phyloP scores from a whole-genome alignment of 2,113 vertebrate genomes.

The Alligator mississippiensis region DNA sequence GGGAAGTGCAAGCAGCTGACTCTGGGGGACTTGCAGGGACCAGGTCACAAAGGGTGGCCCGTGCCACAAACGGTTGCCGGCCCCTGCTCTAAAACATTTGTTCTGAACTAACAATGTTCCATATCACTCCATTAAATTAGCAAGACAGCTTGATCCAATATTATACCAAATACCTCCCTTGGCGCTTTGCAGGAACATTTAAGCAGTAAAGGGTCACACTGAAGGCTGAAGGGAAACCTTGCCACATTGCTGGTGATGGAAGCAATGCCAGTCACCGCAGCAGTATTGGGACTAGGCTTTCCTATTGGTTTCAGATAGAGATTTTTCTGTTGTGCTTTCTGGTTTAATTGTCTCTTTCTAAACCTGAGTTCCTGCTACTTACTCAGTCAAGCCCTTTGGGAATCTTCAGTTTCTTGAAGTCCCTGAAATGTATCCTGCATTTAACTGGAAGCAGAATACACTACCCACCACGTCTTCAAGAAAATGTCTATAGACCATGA shows the following conservation, averaged over 20 bases:
- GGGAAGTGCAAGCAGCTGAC: too few relatives aligned
- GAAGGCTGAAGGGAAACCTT: neutral
- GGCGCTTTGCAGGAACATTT: neutral
- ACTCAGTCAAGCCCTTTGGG: neutral
- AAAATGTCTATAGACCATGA: rapidly evolving
- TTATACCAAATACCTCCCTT: neutral
- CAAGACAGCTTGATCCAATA: neutral
- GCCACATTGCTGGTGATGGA: neutral
- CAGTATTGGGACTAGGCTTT: neutral
- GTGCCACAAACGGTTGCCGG: too few relatives aligned
- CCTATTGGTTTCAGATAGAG: neutral
- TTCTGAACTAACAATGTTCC: neutral
- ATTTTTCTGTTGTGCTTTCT: neutral
- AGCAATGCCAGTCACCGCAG: neutral
- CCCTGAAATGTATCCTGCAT: neutral
- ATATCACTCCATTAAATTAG: neutral
- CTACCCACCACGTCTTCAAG: rapidly evolving
- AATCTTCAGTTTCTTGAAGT: neutral
- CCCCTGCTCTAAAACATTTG: neutral
- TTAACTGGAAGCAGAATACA: neutral
- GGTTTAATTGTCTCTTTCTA: neutral
- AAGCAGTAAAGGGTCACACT: neutral
- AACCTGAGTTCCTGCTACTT: neutral
- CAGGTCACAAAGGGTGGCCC: too few relatives aligned
- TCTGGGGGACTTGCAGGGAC: too few relatives aligned